A percentile compares a stretch with the other conserved stretches of the same genome.
These are phyloP conservation scores for Hystrix cristata DNA, from an alignment of 2,113 vertebrate species.

Conservation along the genomic window DNA sequence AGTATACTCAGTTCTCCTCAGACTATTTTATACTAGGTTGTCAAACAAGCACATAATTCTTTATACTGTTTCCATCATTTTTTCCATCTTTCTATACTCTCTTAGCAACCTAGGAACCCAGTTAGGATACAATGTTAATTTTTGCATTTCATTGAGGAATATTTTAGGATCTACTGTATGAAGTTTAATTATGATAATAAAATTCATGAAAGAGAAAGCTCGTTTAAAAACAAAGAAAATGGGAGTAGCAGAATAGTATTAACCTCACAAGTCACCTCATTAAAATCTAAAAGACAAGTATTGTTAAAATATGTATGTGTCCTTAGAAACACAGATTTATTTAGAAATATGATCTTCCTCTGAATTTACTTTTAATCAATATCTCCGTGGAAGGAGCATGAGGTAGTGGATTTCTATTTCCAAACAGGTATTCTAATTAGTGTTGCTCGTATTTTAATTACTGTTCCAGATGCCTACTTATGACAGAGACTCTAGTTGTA, in stretches of 20 bases:
- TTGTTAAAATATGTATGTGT: fast-evolving
- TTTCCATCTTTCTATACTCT: not conserved
- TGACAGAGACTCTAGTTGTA: not conserved
- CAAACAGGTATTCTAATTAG: not conserved
- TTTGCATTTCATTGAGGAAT: not conserved
- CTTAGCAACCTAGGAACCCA: too few relatives aligned
- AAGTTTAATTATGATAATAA: too few relatives aligned
- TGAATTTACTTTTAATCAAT: not conserved
- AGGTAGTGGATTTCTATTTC: too few relatives aligned
- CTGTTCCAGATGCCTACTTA: fast-evolving
- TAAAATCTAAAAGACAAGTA: fast-evolving
- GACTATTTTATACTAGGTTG: fast-evolving
- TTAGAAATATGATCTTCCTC: not conserved
- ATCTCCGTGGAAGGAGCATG: not conserved
- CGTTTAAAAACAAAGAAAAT: not conserved
- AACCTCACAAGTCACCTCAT: fast-evolving
- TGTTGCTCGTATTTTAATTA: not conserved
- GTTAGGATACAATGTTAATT: fast-evolving
- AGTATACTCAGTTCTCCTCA: fast-evolving
- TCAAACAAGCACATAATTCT: not conserved
- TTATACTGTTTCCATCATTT: not conserved
- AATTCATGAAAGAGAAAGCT: not conserved
- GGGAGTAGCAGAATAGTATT: fast-evolving
- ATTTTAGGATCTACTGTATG: fast-evolving
- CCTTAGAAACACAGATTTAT: not conserved